Conservation (phyloP, 2,113 vertebrate genomes). For the Scartelaos histophorus region DNA sequence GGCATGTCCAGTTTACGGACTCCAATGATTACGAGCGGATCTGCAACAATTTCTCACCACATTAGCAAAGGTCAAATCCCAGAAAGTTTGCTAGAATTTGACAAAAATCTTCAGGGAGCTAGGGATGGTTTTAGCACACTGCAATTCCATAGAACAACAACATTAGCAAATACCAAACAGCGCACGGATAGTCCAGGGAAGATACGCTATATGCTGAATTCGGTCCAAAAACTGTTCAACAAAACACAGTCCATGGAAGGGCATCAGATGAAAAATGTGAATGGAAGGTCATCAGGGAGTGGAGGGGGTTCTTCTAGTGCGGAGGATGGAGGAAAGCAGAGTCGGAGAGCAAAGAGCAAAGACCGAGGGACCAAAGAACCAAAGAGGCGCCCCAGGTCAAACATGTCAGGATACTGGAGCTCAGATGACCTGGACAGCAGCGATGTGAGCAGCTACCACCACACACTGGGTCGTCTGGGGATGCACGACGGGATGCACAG, state of each 20-base stretch:
- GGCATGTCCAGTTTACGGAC: constrained; percentile 64
- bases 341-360: constrained; percentile 94
- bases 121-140: constrained; percentile 96
- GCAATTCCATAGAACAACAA: constrained; percentile 88
- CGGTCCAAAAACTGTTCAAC: constrained; percentile 92
- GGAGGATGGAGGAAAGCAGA: constrained; percentile 86
- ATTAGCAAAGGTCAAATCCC: constrained; percentile 84
- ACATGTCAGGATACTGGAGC: constrained; percentile 99
- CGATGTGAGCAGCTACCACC: constrained; percentile 89
- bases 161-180: constrained; percentile 82
- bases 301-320: constrained; percentile 65
- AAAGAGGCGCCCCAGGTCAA: constrained; percentile 90
- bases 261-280: constrained; percentile 84
- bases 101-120: constrained; percentile 92
- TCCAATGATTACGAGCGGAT: constrained; percentile 83
- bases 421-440: constrained; percentile 94
- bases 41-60: constrained; percentile 80
- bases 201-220: constrained; percentile 96
- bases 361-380: constrained; percentile 89
- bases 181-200: constrained; percentile 94
- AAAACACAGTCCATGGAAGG: constrained; percentile 88
- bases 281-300: constrained; percentile 80
- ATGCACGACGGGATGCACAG: constrained; percentile 65
- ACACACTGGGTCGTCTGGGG: constrained; percentile 88
- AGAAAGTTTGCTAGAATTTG: constrained; percentile 91